A percentile compares a stretch with the other conserved stretches of the same genome.
Conservation (phyloP, 2,888 invertebrate genomes). For the Palloptera scutellata region DNA sequence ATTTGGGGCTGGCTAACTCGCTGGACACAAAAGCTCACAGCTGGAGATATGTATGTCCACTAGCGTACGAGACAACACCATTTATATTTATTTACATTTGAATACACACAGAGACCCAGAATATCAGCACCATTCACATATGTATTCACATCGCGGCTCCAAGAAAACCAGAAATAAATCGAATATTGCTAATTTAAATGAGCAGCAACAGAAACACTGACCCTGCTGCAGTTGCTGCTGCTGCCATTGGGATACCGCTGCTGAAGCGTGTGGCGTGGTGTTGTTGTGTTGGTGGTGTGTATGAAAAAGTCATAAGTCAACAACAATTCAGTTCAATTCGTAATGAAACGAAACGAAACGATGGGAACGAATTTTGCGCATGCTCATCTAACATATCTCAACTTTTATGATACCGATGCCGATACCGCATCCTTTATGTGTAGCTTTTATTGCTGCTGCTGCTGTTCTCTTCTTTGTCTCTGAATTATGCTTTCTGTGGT, state of each 20-base stretch:
- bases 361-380: slow-evolving; percentile 15
- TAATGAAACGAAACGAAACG: slow-evolving; percentile 3
- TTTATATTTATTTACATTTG: neutral
- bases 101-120: neutral
- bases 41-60: slow-evolving; percentile 32
- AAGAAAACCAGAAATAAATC: slow-evolving; percentile 34
- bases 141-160: slow-evolving; percentile 1
- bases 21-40: slow-evolving; percentile 32
- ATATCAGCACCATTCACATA: neutral
- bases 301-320: slow-evolving; percentile 30
- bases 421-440: slow-evolving; percentile 16
- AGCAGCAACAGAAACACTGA: slow-evolving; percentile 42
- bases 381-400: slow-evolving; percentile 9
- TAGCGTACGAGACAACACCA: neutral
- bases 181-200: slow-evolving; percentile 54
- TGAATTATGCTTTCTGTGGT: neutral
- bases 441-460: slow-evolving; percentile 6
- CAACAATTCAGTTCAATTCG: slow-evolving; percentile 21
- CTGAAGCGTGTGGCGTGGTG: neutral
- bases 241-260: neutral
- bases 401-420: slow-evolving; percentile 11
- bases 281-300: neutral
- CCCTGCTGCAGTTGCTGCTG: slow-evolving; percentile 8
- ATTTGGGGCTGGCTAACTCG: slow-evolving; percentile 3
- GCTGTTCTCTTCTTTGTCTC: neutral